A percentile compares a stretch with the other conserved stretches of the same genome.
Evolutionary conservation across 2,113 vertebrate genomes (phyloP).

Genomic region (Gambusia holbrooki): DNA sequence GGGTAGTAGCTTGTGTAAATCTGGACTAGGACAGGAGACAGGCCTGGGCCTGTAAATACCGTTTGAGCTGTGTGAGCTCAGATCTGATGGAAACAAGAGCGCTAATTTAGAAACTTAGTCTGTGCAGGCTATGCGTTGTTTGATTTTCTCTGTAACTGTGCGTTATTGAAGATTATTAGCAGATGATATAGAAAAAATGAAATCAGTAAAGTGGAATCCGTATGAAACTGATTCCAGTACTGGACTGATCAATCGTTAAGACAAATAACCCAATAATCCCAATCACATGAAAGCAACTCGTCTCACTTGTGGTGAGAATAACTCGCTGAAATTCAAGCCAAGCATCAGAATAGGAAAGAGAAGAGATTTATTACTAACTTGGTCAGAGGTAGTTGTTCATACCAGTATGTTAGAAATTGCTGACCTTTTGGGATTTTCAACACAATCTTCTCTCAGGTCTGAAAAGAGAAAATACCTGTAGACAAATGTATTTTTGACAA

Average conservation of each 20-base stretch:
- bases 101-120: constrained; percentile 17
- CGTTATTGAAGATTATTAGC: background rate
- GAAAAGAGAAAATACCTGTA: too few species aligned
- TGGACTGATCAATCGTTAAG: background rate
- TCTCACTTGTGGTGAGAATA: background rate
- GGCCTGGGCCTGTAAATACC: constrained; percentile 45
- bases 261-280: background rate
- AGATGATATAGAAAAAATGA: background rate
- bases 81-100: constrained; percentile 8
- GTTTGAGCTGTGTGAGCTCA: constrained; percentile 1
- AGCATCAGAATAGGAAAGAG: background rate
- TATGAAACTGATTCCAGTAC: background rate
- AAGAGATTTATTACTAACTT: too few species aligned
- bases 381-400: too few species aligned
- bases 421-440: too few species aligned
- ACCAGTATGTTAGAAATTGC: too few species aligned
- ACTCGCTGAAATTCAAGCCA: background rate
- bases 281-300: background rate
- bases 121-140: background rate
- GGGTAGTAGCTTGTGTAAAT: constrained; percentile 13
- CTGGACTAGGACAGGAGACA: constrained; percentile 1
- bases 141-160: background rate
- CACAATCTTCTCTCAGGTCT: too few species aligned
- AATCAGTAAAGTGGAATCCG: background rate
- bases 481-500: too few species aligned